phyloP scores from a whole-genome alignment of 2,113 vertebrate species.

The Herpetotheres cachinnans region DNA sequence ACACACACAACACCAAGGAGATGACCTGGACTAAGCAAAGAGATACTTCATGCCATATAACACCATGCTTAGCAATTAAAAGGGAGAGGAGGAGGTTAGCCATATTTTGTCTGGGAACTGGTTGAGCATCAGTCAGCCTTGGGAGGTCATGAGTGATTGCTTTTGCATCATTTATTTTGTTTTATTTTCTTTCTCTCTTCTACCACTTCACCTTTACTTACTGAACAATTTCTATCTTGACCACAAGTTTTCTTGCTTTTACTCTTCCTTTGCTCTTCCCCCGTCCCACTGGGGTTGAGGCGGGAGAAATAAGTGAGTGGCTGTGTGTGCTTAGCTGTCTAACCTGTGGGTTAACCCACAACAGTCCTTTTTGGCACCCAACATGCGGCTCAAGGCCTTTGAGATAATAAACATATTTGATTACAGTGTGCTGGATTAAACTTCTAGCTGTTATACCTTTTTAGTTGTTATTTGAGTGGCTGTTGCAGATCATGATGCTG shows the following conservation, averaged over 20 bases:
- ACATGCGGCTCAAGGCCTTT: not conserved
- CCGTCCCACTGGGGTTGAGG: not conserved
- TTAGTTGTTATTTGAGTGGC: not conserved
- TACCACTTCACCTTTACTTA: not conserved
- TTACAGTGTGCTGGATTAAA: not conserved
- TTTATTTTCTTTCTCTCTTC: not conserved
- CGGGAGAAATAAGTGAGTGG: fast-evolving
- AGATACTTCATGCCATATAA: not conserved
- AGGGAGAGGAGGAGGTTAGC: not conserved
- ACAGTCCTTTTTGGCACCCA: not conserved
- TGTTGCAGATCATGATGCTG: not conserved
- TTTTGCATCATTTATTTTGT: not conserved
- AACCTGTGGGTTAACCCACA: not conserved
- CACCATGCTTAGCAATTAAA: not conserved
- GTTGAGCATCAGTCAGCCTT: not conserved
- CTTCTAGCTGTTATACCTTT: not conserved
- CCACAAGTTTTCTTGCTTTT: not conserved
- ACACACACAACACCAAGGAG: not conserved
- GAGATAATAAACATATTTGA: not conserved
- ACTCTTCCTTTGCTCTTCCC: not conserved
- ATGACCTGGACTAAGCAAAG: not conserved
- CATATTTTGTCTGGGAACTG: not conserved
- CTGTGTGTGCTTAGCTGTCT: not conserved
- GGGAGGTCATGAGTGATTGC: not conserved
- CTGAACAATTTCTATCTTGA: not conserved